Evolutionary conservation across 2,797 vertebrate species (phyloP).

Genomic region (Sebastolobus alascanus): DNA sequence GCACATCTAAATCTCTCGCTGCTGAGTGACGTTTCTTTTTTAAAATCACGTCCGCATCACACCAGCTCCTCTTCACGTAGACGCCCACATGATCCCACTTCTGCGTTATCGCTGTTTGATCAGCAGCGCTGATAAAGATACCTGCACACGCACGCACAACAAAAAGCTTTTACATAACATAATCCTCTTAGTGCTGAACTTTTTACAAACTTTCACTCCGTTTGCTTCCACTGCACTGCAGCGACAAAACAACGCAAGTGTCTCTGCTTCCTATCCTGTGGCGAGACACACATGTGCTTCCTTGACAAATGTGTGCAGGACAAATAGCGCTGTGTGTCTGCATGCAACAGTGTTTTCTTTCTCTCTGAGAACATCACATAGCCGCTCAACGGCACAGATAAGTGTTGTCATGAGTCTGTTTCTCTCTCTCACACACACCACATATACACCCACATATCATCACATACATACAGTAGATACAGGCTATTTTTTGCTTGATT

Average conservation of each 20-base stretch:
- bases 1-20: conserved; percentile 6
- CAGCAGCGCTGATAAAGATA: conserved; percentile 48
- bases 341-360: conserved; percentile 17
- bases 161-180: conserved; percentile 40
- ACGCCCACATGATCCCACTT: conserved; percentile 55
- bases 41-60: neutral
- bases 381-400: neutral
- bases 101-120: conserved; percentile 38
- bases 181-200: conserved; percentile 42
- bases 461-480: conserved; percentile 3
- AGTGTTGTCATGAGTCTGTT: conserved; percentile 33
- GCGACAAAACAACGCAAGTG: conserved; percentile 2
- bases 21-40: conserved; percentile 14
- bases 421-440: conserved; percentile 1
- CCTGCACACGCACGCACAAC: neutral
- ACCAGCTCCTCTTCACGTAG: conserved; percentile 48
- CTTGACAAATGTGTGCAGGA: conserved; percentile 15
- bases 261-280: conserved; percentile 14
- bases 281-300: conserved; percentile 22
- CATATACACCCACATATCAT: neutral
- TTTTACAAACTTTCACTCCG: conserved; percentile 26
- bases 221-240: conserved; percentile 11
- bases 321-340: conserved; percentile 5
- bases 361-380: conserved; percentile 15
- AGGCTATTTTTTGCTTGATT: neutral